phyloP scores from a whole-genome alignment of 2,888 invertebrate species.

The Amphimallon solstitiale region DNA sequence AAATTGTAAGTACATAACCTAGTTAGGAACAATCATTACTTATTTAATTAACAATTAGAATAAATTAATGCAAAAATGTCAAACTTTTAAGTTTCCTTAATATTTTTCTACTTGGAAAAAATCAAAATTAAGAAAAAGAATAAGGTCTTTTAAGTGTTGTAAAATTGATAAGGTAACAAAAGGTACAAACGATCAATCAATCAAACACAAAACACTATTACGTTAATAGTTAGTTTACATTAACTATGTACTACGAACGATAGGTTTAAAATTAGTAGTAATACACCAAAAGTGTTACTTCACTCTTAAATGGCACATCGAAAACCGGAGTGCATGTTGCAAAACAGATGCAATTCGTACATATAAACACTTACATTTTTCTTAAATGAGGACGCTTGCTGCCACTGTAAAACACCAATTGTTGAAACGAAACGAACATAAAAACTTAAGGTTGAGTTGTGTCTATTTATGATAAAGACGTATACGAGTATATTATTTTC shows the following conservation, averaged over 20 bases:
- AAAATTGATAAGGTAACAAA: no score
- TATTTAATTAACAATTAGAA: no score
- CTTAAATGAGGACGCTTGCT: slow-evolving; percentile 22
- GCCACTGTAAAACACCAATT: slow-evolving; percentile 17
- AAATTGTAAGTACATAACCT: no score
- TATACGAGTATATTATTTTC: no score
- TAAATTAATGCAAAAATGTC: no score
- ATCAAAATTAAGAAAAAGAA: no score
- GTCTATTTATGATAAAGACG: neutral
- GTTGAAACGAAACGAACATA: neutral
- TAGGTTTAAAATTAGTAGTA: neutral
- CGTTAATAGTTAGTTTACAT: neutral
- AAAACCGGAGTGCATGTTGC: slow-evolving; percentile 4
- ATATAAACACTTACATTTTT: slow-evolving; percentile 27
- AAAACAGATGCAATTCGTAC: neutral
- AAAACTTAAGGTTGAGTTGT: neutral
- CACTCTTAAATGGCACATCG: slow-evolving; percentile 14
- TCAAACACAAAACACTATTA: no score
- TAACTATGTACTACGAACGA: slow-evolving; percentile 1
- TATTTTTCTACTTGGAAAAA: no score
- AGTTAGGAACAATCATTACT: no score
- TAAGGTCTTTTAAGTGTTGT: no score
- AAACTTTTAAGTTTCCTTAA: no score
- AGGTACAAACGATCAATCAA: no score
- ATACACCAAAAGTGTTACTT: slow-evolving; percentile 5